Conservation (phyloP, 2,888 invertebrate genomes). For the Agonopterix subpropinquella region DNA sequence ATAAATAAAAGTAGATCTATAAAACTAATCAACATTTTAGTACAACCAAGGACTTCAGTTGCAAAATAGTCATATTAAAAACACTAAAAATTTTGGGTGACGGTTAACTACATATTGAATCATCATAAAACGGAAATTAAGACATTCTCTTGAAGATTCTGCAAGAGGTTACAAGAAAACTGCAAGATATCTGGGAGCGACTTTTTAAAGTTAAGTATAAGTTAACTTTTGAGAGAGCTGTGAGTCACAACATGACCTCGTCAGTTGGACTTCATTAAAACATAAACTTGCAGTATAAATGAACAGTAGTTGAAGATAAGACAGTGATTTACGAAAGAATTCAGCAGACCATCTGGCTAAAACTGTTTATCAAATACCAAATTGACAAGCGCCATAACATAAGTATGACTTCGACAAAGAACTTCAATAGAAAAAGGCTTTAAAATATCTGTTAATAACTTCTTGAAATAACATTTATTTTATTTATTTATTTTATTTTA, state of each 20-base stretch:
- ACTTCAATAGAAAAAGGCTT: background rate
- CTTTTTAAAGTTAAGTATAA: too few relatives aligned
- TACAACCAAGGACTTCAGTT: constrained; percentile 23
- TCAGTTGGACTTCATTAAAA: too few relatives aligned
- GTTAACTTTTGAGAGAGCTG: too few relatives aligned
- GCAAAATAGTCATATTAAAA: constrained; percentile 13
- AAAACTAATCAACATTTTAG: constrained; percentile 17
- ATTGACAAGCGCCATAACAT: too few relatives aligned
- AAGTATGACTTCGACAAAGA: too few relatives aligned
- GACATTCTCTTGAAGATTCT: constrained; percentile 1
- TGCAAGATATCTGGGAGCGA: too few relatives aligned
- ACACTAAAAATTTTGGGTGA: constrained; percentile 1
- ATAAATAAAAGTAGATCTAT: constrained; percentile 18
- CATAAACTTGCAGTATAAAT: too few relatives aligned
- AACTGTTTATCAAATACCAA: background rate
- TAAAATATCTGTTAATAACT: background rate
- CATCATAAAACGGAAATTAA: constrained; percentile 7
- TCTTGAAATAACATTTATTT: background rate
- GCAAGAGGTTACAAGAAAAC: background rate
- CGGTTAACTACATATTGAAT: constrained; percentile 7
- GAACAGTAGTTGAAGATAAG: too few relatives aligned
- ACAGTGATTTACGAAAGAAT: too few relatives aligned
- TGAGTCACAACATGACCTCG: too few relatives aligned
- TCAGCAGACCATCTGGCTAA: background rate
- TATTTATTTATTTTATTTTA: too few relatives aligned